Evolutionary conservation across 2,888 invertebrate genomes (phyloP).

Genomic region (Nephrotoma appendiculata): DNA sequence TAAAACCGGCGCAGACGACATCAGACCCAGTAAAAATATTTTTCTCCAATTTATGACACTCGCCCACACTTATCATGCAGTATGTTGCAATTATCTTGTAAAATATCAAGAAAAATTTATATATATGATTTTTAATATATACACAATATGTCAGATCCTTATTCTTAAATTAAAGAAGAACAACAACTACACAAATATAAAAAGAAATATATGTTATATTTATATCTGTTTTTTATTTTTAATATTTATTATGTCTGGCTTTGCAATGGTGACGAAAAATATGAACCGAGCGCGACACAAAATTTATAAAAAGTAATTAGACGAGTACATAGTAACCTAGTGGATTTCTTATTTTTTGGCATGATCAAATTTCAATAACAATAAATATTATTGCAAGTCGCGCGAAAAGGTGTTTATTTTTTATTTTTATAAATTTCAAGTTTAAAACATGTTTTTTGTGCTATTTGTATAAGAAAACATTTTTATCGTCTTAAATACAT

Average conservation of each 20-base stretch:
- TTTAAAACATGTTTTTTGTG: neutral
- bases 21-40: neutral
- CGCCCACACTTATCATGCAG: neutral
- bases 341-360: neutral
- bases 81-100: neutral
- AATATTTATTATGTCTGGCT: neutral
- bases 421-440: neutral
- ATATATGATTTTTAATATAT: neutral
- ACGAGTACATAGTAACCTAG: neutral
- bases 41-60: neutral
- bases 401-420: neutral
- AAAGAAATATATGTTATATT: neutral
- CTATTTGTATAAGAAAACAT: no score
- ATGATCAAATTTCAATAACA: neutral
- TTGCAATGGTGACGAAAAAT: neutral
- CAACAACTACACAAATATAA: neutral
- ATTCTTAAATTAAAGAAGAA: neutral
- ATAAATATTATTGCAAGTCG: neutral
- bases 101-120: neutral
- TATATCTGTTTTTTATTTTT: neutral
- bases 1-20: neutral
- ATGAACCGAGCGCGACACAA: neutral
- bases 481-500: no score
- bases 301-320: neutral
- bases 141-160: neutral